phyloP scores from a whole-genome alignment of 1,140 invertebrate species.

The Drosophila erecta region DNA sequence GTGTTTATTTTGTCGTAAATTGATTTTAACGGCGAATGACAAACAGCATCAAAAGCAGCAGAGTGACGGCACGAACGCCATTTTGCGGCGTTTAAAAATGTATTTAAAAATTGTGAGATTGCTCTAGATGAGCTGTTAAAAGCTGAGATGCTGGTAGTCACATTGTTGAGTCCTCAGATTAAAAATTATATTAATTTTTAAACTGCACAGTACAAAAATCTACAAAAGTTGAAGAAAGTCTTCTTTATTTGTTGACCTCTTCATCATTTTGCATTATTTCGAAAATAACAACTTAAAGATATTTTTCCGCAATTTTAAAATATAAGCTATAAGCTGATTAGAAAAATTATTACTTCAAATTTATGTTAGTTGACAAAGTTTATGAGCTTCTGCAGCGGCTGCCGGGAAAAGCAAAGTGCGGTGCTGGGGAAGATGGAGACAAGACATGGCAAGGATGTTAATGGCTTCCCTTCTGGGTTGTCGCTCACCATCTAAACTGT shows the following conservation, averaged over 20 bases:
- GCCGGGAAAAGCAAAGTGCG: neutral
- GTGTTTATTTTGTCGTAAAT: slow-evolving; percentile 83
- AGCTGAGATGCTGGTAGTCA: slow-evolving; percentile 6
- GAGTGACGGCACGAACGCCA: slow-evolving; percentile 38
- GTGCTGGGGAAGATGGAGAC: slow-evolving; percentile 29
- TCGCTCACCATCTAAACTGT: slow-evolving; percentile 66
- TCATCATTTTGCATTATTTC: no score
- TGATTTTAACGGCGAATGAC: slow-evolving; percentile 82
- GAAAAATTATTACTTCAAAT: slow-evolving; percentile 81
- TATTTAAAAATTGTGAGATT: slow-evolving; percentile 61
- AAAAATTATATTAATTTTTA: slow-evolving; percentile 2
- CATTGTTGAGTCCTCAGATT: neutral
- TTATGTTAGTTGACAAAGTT: slow-evolving; percentile 77
- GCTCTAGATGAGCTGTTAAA: slow-evolving; percentile 39
- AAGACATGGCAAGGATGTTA: slow-evolving; percentile 68
- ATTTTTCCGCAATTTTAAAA: no score
- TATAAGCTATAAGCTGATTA: slow-evolving; percentile 50
- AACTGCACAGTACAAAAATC: neutral
- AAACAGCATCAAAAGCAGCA: slow-evolving; percentile 50
- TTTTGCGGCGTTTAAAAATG: slow-evolving; percentile 73
- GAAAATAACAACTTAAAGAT: no score
- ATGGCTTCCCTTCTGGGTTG: slow-evolving; percentile 73
- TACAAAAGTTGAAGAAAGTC: neutral
- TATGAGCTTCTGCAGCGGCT: slow-evolving; percentile 18
- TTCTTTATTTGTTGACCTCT: neutral